Base-by-base conservation (phyloP, 37 sponge, comb jelly and placozoan species). In the Amphimedon queenslandica region DNA sequence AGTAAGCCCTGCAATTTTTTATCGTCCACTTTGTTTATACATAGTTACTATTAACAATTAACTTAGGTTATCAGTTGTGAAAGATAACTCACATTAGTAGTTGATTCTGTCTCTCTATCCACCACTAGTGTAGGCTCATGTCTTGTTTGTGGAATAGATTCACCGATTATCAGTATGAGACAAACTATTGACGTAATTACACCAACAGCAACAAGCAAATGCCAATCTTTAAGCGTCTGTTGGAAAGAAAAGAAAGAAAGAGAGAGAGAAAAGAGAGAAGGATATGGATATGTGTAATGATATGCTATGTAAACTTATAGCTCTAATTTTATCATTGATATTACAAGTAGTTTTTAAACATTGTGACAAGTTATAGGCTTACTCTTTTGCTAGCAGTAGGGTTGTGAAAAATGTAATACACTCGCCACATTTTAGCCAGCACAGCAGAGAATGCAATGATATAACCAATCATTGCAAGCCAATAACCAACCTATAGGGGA, bases 361-460 rank as follows among this genome's bases (percentile, higher is more conserved):
- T 18, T 47, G 51, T 47, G 13, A 47, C 13, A 8, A 13, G 13
- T 47, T 8, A 47, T 18, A 8, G 13, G 13, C 61, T 60, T 6
- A 60, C 61, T 25, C 61, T 60, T 60, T n/a, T 60, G 8, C 21
- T 60, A 25, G 61, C 28, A n/a, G 24, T 25, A n/a, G 61, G 61
- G 21, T 60, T 60, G 28, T 60, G 61, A n/a, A 60, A 60, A 25
- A 60, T 60, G 61, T 25, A 25, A 60, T 60, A 60, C 5, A 60
- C 61, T 25, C 61, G 61, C 61, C 61, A 60, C 61, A 60, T 60
- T n/a, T 60, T 60, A n/a, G 27, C 61, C 27, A 60, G 28, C 21
- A 60, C 61, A 60, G 61, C 61, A 60, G 27, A 11, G 28, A 60
- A 60, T 60, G 61, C 23, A 6, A 60, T 6, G 21, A 25, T 60